Base-by-base conservation (phyloP, 2,888 invertebrate species). In the Spilarctia lutea region DNA sequence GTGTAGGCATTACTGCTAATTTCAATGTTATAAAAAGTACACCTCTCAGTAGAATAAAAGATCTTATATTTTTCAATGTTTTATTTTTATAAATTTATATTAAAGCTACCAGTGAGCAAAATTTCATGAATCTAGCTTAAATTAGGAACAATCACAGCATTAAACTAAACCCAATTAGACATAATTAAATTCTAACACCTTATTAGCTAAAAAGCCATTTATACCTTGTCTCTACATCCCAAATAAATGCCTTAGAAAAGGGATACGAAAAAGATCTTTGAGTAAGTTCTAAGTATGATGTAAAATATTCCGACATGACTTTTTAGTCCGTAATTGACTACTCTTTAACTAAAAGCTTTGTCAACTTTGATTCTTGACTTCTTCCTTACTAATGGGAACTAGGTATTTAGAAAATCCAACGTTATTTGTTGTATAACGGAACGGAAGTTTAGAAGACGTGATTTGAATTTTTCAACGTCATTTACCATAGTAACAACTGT, bases 101-200 rank as follows among this genome's bases (percentile, higher is more conserved):
- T 91, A 91, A 84, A 88, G 77, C 86, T 90, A 90, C 75, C 69
- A 85, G 82, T 93, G 92, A 93, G 92, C 93, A 63, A 92, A 93
- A 89, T 79, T 79, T 69, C 73, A 78, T 85, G 86, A 83, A 84
- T 80, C 82, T 88, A 83, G 83, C 83, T 87, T 88, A 90, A 75
- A 88, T 90, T 93, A 94, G 93, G 93, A 93, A 93, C 93, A 83
- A 93, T 90, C 89, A 90, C 87, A 89, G 85, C 86, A 90, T 89
- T 77, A 85, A 76, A 85, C 90, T 91, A 91, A 85, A 78, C 86
- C 84, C 73, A 81, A 81, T 81, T 79, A 72, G 68, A 72, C 48
- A 56, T 48, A 71, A 52, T 70, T 30, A 71, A 20, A 52, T 45
- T 74, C 75, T 78, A 75, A 81, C 79, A 81, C 78, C 78, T 65